A percentile compares a stretch with the other conserved stretches of the same genome.
Conservation (phyloP, 2,113 vertebrate genomes). For the Geococcyx californianus region DNA sequence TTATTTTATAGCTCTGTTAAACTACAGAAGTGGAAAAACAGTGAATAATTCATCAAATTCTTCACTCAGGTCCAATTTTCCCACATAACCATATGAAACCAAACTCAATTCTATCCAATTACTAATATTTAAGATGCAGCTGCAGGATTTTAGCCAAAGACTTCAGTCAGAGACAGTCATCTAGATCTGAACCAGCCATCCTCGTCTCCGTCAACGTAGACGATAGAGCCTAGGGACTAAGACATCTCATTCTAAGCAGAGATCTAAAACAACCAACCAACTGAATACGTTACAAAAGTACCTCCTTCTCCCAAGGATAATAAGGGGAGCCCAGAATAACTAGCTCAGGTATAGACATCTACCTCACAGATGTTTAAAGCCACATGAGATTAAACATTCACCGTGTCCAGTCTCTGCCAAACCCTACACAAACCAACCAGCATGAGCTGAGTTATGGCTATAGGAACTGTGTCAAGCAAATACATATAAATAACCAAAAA, state of each 20-base stretch:
- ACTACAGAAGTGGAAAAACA: background rate
- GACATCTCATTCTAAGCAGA: background rate
- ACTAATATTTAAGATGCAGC: background rate
- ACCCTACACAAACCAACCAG: background rate
- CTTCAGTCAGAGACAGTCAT: background rate
- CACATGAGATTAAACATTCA: background rate
- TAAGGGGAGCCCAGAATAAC: background rate
- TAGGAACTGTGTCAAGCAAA: background rate
- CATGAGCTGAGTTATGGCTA: background rate
- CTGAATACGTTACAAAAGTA: background rate
- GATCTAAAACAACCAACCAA: background rate
- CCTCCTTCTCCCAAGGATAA: background rate
- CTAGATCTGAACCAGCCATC: background rate
- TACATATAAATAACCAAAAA: background rate
- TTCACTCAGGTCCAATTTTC: background rate
- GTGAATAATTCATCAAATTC: constrained; percentile 26
- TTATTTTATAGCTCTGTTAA: background rate
- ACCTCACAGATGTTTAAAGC: background rate
- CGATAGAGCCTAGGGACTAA: background rate
- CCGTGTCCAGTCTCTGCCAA: background rate
- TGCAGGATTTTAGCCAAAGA: background rate
- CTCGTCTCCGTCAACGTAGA: background rate
- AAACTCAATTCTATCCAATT: background rate
- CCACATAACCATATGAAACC: background rate
- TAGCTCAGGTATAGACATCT: background rate